phyloP scores from a whole-genome alignment of 2,888 invertebrate genomes.

The Labia minor region DNA sequence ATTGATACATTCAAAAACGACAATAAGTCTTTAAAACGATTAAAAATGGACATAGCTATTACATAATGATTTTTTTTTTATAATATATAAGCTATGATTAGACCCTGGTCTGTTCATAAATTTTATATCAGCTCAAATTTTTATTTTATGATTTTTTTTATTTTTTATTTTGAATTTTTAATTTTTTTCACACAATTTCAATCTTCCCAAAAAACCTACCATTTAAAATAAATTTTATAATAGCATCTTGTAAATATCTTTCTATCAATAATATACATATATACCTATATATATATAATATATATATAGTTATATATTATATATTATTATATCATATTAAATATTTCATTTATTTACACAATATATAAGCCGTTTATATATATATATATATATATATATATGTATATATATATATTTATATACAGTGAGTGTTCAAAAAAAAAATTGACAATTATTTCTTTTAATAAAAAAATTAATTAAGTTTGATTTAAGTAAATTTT shows the following conservation, averaged over 20 bases:
- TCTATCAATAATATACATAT: neutral
- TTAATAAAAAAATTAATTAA: neutral
- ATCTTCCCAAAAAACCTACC: constrained; percentile 7
- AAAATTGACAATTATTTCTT: neutral
- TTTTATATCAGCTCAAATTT: neutral
- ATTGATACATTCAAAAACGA: constrained; percentile 1
- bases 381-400: neutral
- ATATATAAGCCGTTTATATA: constrained; percentile 13
- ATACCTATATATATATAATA: neutral
- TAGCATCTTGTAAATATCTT: constrained; percentile 13
- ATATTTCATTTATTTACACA: constrained; percentile 4
- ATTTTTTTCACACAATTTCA: neutral
- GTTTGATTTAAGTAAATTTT: neutral
- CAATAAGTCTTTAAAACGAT: constrained; percentile 13
- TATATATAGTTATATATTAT: too few relatives aligned
- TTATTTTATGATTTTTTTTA: neutral
- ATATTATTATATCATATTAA: constrained; percentile 3
- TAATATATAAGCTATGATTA: constrained; percentile 13
- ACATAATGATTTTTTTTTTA: constrained; percentile 3
- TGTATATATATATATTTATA: neutral
- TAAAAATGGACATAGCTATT: constrained; percentile 5
- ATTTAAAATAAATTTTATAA: constrained; percentile 9
- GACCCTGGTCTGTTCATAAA: constrained; percentile 5
- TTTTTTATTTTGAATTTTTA: neutral
- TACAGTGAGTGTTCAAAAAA: neutral